Percentiles rank a stretch among this genome's conserved stretches.
These are phyloP conservation scores for Rotaria magnacalcarata DNA, from an alignment of 2,888 invertebrate species.

Conservation along the genomic window DNA sequence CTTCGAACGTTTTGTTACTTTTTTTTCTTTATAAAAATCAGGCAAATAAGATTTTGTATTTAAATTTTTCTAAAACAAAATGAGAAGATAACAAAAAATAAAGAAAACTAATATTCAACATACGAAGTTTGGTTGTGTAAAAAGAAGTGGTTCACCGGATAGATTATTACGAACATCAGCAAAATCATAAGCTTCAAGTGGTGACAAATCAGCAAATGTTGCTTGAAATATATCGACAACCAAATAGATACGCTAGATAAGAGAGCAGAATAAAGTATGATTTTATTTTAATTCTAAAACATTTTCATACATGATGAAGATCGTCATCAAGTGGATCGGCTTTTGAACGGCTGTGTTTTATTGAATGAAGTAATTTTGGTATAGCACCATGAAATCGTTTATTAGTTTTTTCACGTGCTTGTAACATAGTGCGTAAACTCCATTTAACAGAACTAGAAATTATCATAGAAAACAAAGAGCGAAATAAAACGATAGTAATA, in stretches of 20 bases:
- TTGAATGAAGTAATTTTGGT: conserved; percentile 30
- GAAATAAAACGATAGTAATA: not conserved
- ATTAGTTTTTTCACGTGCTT: not conserved
- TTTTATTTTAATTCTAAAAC: too few species aligned
- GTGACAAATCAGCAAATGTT: conserved; percentile 30
- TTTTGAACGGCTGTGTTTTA: conserved; percentile 32
- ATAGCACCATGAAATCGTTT: conserved; percentile 31
- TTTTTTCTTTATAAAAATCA: conserved; percentile 2
- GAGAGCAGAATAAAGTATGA: not conserved
- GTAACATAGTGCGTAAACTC: not conserved
- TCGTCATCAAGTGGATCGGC: not conserved
- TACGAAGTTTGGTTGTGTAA: conserved; percentile 9
- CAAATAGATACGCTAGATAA: conserved; percentile 17
- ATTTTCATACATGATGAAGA: not conserved
- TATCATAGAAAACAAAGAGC: too few species aligned
- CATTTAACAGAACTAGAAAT: not conserved
- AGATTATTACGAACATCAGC: not conserved
- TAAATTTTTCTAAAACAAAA: not conserved
- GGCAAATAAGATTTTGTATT: conserved; percentile 32
- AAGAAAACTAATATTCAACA: too few species aligned
- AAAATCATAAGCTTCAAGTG: conserved; percentile 15
- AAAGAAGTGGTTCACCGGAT: conserved; percentile 23
- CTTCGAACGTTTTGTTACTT: not conserved
- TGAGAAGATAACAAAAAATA: too few species aligned
- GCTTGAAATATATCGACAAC: conserved; percentile 25